Base-by-base conservation (phyloP, 2,888 invertebrate genomes). In the Adineta ricciae region DNA sequence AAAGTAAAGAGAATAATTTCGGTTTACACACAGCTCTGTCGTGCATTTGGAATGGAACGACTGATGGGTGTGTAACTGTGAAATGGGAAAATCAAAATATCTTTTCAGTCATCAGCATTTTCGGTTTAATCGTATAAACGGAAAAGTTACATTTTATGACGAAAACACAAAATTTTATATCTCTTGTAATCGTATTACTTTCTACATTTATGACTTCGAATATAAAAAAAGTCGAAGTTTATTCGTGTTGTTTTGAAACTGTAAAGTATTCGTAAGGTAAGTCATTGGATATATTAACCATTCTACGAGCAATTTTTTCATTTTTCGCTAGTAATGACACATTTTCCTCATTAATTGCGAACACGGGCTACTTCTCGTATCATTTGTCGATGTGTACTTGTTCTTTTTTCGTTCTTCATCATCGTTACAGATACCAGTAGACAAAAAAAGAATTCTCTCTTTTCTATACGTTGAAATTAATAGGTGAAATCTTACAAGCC, bases 11-110 rank as follows among this genome's bases (percentile, higher is more conserved):
- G 16, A 64, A 2, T 4, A 41, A 41, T 1, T 24, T n/a, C 41
- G 83, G 83, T 83, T 83, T 50, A 27, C 83, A 83, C 50, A 83
- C 52, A 41, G 50, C 52, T 36, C 2, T 49, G 2, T 50, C 50
- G 14, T 49, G 32, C 27, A 4, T 50, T 21, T 83, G 83, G 83
- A 50, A 83, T 50, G 50, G 52, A 32, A 46, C 27, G 19, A 50
- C 49, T 2, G 83, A 83, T 36, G 83, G 50, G 14, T 49, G 49
- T 52, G 52, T 41, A 21, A 83, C 83, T 19, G 11, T 83, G 32
- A 46, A 41, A 83, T 83, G 83, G 83, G 83, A 83, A 83, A 83
- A 52, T 83, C 49, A 52, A 83, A 49, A 21, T 50, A 50, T 83
- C 2, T 83, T 50, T 83, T 49, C 52, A 0, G 32, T 83, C n/a